Evolutionary conservation across 2,797 vertebrate genomes (phyloP), one percentile per base, ranked within the genome.

Genomic region (Poeciliopsis infans): DNA sequence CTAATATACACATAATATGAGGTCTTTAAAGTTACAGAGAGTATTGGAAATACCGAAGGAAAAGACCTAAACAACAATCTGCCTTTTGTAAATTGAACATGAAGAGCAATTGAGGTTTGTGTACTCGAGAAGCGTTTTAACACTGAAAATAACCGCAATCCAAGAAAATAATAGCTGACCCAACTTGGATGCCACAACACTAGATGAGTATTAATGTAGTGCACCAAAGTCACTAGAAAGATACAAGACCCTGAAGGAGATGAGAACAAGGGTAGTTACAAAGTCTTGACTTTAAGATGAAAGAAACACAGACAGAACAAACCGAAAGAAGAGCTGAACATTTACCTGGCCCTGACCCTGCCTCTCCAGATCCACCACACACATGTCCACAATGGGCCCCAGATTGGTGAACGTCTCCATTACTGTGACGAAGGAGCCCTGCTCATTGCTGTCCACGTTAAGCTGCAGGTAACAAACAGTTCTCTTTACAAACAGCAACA

Each of bases 341-440:
- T 41, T 94, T 94, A 99, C 98, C 98, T 99, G 98, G 2, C 98
- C 98, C 88, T 99, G 98, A 2, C 98, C 98, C 80, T 99, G 98
- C 55, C 98, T 95, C 91, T 99, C 98, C 92, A 99, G 95, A 89
- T 99, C 98, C 10, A 99, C 98, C 74, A 99, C 98, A 3, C 98
- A 99, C 98, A 99, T 99, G 91, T 99, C 98, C 81, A 99, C 98
- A 1, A 99, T 99, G 74, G 98, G 98, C 1, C 98, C 98, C 0
- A 99, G 94, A 83, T 99, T 99, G 85, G 98, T 99, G 87, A 99
- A 99, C 1, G 98, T 99, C 94, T 99, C 98, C 98, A 99, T 99
- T 41, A 98, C 97, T 3, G 96, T 97, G 31, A 99, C 98, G 0
- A 97, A 99, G 1, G 98, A 99, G 49, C 98, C 98, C 92, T 98